These are phyloP conservation scores for Brenthis hecate DNA, from an alignment of 2,888 invertebrate species.

Conservation along the genomic window DNA sequence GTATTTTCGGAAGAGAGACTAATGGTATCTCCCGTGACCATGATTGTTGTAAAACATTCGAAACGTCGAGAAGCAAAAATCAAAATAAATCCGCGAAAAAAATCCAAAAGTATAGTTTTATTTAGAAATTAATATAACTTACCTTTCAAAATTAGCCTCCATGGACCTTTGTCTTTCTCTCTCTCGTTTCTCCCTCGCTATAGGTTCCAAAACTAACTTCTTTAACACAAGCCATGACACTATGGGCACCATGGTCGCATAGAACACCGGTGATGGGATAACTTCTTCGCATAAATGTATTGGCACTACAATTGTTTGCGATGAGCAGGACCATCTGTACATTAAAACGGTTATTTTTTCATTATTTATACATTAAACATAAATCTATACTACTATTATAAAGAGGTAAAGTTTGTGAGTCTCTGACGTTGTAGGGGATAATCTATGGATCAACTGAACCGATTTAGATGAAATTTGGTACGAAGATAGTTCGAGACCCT, in stretches of 20 bases:
- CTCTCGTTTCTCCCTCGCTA: slow-evolving; percentile 88
- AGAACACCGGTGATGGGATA: slow-evolving; percentile 94
- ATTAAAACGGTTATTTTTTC: background rate
- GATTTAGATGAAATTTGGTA: too few species aligned
- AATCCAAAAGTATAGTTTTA: background rate
- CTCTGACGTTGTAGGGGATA: too few species aligned
- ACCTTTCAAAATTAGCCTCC: slow-evolving; percentile 89
- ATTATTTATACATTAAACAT: too few species aligned
- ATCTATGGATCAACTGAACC: too few species aligned
- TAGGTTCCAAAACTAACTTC: slow-evolving; percentile 92
- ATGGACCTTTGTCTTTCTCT: slow-evolving; percentile 91
- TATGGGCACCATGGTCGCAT: slow-evolving; percentile 94
- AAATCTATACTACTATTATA: too few species aligned
- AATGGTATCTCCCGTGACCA: too few species aligned
- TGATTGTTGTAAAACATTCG: too few species aligned
- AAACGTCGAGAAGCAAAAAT: too few species aligned
- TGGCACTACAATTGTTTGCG: slow-evolving; percentile 94
- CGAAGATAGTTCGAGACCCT: too few species aligned
- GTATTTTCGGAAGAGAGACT: too few species aligned
- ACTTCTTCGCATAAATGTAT: slow-evolving; percentile 95
- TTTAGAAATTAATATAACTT: background rate
- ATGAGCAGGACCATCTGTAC: slow-evolving; percentile 90
- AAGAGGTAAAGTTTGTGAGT: too few species aligned
- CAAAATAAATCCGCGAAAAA: too few species aligned
- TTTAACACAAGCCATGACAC: slow-evolving; percentile 91